Evolutionary conservation across 1,140 invertebrate species (phyloP).

Genomic region (fruit fly (Drosophila melanogaster)): DNA sequence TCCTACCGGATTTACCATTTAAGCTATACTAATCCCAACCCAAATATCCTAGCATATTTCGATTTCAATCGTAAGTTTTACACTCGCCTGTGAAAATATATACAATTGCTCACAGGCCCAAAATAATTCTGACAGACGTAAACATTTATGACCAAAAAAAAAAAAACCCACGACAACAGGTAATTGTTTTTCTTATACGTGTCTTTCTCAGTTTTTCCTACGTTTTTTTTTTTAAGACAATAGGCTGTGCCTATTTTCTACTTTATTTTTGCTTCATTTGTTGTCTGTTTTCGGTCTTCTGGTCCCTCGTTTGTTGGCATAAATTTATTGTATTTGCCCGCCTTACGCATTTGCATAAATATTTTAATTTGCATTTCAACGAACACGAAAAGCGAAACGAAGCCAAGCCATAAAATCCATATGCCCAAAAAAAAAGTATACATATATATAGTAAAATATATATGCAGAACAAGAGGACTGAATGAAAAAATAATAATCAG

Average conservation of each 20-base stretch:
- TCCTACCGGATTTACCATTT: conserved; percentile 10
- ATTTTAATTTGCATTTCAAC: conserved; percentile 82
- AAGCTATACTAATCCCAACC: conserved; percentile 46
- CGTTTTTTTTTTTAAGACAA: conserved; percentile 8
- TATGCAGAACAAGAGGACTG: not conserved
- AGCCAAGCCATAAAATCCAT: conserved; percentile 15
- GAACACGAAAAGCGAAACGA: conserved; percentile 56
- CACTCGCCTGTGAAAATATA: too few relatives aligned
- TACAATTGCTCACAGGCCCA: conserved; percentile 53
- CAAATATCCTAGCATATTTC: conserved; percentile 5
- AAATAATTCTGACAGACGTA: conserved; percentile 73
- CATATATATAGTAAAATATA: conserved; percentile 17
- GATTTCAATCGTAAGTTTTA: not conserved
- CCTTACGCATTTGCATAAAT: conserved; percentile 75
- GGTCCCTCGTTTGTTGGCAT: conserved; percentile 58
- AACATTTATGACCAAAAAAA: conserved; percentile 64
- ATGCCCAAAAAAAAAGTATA: conserved; percentile 3
- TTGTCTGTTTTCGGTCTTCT: conserved; percentile 25
- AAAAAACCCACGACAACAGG: conserved; percentile 50
- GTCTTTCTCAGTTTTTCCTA: conserved; percentile 3
- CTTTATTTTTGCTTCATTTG: conserved; percentile 54
- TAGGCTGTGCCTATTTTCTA: conserved; percentile 20
- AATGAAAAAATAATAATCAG: conserved; percentile 35
- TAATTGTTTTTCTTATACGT: conserved; percentile 59
- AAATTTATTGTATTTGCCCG: conserved; percentile 72